phyloP scores from a whole-genome alignment of 2,113 vertebrate genomes.

The Scomber colias region DNA sequence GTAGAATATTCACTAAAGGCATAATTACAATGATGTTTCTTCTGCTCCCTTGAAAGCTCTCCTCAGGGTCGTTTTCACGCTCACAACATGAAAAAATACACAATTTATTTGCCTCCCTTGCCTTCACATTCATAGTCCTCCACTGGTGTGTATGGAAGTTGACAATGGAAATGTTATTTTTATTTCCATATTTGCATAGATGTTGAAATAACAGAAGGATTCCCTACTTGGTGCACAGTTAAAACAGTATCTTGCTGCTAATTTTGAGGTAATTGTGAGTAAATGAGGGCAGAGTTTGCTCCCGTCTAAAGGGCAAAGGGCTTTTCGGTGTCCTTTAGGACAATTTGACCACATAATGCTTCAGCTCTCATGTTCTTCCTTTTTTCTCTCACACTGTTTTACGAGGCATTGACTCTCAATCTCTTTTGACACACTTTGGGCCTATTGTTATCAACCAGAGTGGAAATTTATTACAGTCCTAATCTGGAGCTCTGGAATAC shows the following conservation, averaged over 20 bases:
- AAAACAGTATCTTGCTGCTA: conserved; percentile 8
- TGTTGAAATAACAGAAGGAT: conserved; percentile 8
- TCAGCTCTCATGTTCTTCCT: conserved; percentile 11
- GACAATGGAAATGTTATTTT: conserved; percentile 37
- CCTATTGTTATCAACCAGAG: conserved; percentile 58
- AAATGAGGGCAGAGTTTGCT: conserved; percentile 34
- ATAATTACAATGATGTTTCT: conserved; percentile 62
- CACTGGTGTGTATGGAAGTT: conserved; percentile 2
- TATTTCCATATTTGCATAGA: conserved; percentile 35
- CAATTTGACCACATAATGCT: conserved; percentile 46
- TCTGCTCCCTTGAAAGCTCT: conserved; percentile 43
- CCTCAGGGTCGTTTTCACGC: conserved; percentile 53
- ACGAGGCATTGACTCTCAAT: conserved; percentile 54
- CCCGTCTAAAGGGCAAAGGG: conserved; percentile 26
- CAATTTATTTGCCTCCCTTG: conserved; percentile 44
- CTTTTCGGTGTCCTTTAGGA: conserved; percentile 38
- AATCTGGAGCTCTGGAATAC: conserved; percentile 60
- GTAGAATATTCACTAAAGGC: conserved; percentile 64
- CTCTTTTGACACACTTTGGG: conserved; percentile 62
- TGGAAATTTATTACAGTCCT: conserved; percentile 56
- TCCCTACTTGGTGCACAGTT: not conserved
- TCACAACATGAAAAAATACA: conserved; percentile 29
- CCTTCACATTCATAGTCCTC: conserved; percentile 37
- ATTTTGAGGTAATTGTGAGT: conserved; percentile 36
- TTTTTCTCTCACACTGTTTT: conserved; percentile 24